A percentile compares a stretch with the other conserved stretches of the same genome.
phyloP scores from a whole-genome alignment of 2,888 invertebrate genomes.

The Apodemia mormo region DNA sequence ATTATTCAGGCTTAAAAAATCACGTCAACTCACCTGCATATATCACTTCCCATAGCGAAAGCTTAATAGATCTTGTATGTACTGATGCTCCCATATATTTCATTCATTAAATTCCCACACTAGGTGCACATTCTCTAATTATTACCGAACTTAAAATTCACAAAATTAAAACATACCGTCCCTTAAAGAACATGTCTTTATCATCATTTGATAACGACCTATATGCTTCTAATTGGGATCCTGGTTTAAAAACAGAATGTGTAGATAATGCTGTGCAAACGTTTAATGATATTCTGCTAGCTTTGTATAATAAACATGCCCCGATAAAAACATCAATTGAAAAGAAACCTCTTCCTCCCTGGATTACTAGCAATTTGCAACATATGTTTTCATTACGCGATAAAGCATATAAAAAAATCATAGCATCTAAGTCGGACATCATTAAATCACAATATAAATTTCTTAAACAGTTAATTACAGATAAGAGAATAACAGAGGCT shows the following conservation, averaged over 20 bases:
- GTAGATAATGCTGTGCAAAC: background rate
- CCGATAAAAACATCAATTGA: background rate
- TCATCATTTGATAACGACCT: background rate
- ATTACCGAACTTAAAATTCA: background rate
- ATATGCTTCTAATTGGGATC: background rate
- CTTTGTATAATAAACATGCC: background rate
- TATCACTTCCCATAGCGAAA: background rate
- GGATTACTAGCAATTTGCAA: background rate
- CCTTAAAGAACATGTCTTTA: background rate
- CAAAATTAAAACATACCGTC: background rate
- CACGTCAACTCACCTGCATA: background rate
- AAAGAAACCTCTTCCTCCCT: background rate
- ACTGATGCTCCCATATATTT: background rate
- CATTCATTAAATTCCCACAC: background rate
- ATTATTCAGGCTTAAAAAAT: background rate
- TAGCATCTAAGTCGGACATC: background rate
- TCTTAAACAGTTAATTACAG: background rate
- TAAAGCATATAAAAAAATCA: background rate
- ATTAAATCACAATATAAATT: background rate
- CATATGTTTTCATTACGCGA: background rate
- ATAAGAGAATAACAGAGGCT: background rate
- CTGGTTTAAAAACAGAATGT: background rate
- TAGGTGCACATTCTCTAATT: background rate
- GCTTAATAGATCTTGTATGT: background rate
- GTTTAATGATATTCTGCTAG: background rate